Evolutionary conservation across 2,113 vertebrate genomes (phyloP), one percentile per base, ranked within the genome.

Genomic region (Brienomyrus longianalis): DNA sequence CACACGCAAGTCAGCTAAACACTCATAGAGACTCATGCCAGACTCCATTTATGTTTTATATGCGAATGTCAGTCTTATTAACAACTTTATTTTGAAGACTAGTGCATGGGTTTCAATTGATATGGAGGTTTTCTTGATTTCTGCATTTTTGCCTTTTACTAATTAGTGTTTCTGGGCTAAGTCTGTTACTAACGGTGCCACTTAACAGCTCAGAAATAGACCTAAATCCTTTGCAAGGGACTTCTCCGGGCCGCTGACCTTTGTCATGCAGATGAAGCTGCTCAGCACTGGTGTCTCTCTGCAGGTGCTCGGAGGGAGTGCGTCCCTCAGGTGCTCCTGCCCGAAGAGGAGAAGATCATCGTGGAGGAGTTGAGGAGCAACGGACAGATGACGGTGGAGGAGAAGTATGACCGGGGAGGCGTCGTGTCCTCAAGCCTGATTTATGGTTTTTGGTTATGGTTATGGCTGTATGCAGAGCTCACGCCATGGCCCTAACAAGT

Each of bases 301-400:
- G 7, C 91, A 98, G 98, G 96, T 50, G 94, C 97, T 83, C 97
- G 97, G 48, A 99, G 99, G 94, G 98, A 98, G 92, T 97, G 97
- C 0, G 86, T 96, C 1, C 98, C 98, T 83, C 97, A 98, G 92
- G 97, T 99, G 87, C 95, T 99, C 45, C 97, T 99, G 83, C 98
- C 98, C 0, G 98, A 99, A 90, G 98, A 99, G 91, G 98, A 99
- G 93, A 99, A 99, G 94, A 97, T 99, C 90, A 99, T 99, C 83
- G 94, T 99, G 52, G 98, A 99, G 94, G 98, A 99, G 93, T 97
- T 97, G 90, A 97, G 97, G 93, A 99, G 97, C 94, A 99, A 99
- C 0, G 98, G 98, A 15, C 98, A 99, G 94, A 98, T 97, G 0
- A 96, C 98, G 70, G 98, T 95, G 0, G 98, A 99, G 94, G 98